These are phyloP conservation scores for Amblyopsis hoosieri DNA, from an alignment of 2,797 vertebrate species.

Conservation along the genomic window DNA sequence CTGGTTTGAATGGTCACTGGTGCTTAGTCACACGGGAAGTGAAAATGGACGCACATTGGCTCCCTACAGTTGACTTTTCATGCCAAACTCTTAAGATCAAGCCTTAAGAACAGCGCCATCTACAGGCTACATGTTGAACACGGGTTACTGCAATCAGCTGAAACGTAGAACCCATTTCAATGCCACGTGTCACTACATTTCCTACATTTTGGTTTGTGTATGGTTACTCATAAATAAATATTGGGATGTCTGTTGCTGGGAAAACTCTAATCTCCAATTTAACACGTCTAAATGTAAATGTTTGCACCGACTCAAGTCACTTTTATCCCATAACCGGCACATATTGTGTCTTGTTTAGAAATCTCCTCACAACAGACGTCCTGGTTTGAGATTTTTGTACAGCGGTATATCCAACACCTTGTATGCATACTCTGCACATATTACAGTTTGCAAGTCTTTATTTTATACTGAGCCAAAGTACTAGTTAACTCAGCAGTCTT, in stretches of 20 bases:
- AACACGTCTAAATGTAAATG: slow-evolving; percentile 24
- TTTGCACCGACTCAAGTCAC: slow-evolving; percentile 20
- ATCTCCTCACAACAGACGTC: slow-evolving; percentile 11
- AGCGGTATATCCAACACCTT: slow-evolving; percentile 53
- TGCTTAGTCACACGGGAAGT: background rate
- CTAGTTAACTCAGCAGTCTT: slow-evolving; percentile 65
- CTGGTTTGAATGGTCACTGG: slow-evolving; percentile 38
- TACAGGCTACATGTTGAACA: too few species aligned
- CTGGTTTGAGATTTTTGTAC: slow-evolving; percentile 50
- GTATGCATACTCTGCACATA: slow-evolving; percentile 70
- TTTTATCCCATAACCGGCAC: background rate
- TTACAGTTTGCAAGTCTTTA: slow-evolving; percentile 52
- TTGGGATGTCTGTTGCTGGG: slow-evolving; percentile 19
- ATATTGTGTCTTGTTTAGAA: slow-evolving; percentile 26
- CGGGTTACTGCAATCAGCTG: too few species aligned
- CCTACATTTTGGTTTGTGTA: too few species aligned
- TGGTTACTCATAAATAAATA: background rate
- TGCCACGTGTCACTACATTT: slow-evolving; percentile 1
- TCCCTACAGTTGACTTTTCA: too few species aligned
- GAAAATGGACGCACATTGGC: background rate
- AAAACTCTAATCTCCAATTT: slow-evolving; percentile 43
- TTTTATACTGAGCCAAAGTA: slow-evolving; percentile 79
- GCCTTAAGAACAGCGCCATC: background rate
- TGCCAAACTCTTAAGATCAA: slow-evolving; percentile 6
- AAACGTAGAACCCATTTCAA: too few species aligned